Evolutionary conservation across 2,888 invertebrate species (phyloP).

Genomic region (Ormia ochracea): DNA sequence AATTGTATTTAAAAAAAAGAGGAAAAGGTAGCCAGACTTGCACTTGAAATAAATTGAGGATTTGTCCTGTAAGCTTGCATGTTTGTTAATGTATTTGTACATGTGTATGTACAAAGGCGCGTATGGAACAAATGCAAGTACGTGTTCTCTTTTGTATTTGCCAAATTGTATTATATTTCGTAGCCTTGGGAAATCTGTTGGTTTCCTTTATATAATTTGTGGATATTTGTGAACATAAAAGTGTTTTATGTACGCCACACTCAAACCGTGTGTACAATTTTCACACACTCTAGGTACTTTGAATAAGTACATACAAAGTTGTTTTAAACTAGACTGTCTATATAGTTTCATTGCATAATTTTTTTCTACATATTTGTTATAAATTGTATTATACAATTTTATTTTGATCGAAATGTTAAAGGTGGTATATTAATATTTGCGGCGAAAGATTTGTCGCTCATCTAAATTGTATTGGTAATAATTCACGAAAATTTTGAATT

Average conservation of each 20-base stretch:
- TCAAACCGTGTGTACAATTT: slow-evolving; percentile 13
- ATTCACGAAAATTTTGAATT: no score
- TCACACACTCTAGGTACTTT: neutral
- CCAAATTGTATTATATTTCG: slow-evolving; percentile 54
- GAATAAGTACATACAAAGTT: neutral
- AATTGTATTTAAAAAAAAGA: neutral
- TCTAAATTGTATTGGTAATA: no score
- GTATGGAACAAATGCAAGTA: neutral
- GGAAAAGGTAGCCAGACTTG: slow-evolving; percentile 38
- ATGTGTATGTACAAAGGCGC: neutral
- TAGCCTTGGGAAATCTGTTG: slow-evolving; percentile 58
- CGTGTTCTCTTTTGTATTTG: slow-evolving; percentile 42
- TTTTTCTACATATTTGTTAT: no score
- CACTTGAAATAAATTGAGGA: slow-evolving; percentile 23
- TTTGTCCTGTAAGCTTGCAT: slow-evolving; percentile 10
- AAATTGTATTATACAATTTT: no score
- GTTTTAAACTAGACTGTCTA: no score
- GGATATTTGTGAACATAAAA: slow-evolving; percentile 21
- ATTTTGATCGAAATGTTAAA: no score
- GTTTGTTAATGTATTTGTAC: neutral
- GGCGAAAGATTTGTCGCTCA: no score
- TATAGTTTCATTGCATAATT: no score
- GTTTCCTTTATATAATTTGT: slow-evolving; percentile 42
- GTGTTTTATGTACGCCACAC: neutral
- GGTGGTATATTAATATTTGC: no score